Conservation (phyloP, 2,113 vertebrate genomes). For the Anseranas semipalmata region DNA sequence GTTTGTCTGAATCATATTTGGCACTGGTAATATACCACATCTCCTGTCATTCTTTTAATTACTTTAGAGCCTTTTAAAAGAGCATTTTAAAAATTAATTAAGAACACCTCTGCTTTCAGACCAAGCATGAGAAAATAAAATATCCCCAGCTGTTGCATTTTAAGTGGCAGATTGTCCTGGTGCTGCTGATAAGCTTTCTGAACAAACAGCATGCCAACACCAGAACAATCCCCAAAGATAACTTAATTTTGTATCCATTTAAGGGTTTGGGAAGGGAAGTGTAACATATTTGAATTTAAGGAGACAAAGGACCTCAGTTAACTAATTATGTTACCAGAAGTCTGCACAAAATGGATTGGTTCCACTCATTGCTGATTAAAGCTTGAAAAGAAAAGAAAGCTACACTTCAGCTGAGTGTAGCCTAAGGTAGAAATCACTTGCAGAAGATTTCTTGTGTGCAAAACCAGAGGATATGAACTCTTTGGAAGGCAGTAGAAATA, state of each 20-base stretch:
- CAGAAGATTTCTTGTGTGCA: neutral
- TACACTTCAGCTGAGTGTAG: neutral
- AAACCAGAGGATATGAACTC: neutral
- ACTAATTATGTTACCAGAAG: constrained; percentile 1
- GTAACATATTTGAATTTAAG: neutral
- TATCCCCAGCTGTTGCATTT: neutral
- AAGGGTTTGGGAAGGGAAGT: neutral
- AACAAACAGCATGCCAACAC: neutral
- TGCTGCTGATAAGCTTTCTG: neutral
- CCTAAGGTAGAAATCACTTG: neutral
- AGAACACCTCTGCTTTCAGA: constrained; percentile 33
- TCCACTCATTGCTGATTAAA: neutral
- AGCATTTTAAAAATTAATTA: constrained; percentile 30
- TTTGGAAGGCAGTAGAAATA: neutral
- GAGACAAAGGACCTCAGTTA: neutral
- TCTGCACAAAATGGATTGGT: neutral
- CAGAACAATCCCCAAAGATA: neutral
- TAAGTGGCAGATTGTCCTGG: neutral
- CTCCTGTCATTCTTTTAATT: constrained; percentile 50
- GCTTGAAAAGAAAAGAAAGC: neutral
- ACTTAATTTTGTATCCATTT: constrained; percentile 8
- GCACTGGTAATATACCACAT: constrained; percentile 19
- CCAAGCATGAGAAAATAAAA: constrained; percentile 7
- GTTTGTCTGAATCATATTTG: constrained; percentile 51
- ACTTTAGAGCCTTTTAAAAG: constrained; percentile 27